These are phyloP conservation scores for Emydoidea blandingii DNA, from an alignment of 2,797 vertebrate genomes.

Conservation along the genomic window DNA sequence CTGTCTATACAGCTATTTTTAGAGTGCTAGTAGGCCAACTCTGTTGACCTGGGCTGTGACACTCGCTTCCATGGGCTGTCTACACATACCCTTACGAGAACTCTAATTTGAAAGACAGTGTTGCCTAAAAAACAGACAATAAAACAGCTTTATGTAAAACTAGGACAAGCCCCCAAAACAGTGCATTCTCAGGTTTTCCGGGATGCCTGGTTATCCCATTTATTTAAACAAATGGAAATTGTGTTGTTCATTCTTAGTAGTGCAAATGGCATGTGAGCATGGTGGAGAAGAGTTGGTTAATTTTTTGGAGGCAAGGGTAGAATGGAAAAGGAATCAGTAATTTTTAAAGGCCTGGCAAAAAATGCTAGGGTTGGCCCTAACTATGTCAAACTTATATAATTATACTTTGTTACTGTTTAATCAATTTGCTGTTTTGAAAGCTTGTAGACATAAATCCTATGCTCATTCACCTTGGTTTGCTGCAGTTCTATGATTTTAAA, in stretches of 20 bases:
- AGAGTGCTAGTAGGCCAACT: neutral
- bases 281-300: neutral
- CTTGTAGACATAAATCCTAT: neutral
- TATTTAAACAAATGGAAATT: neutral
- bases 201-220: neutral
- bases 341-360: neutral
- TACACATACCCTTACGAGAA: neutral
- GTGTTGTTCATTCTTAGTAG: neutral
- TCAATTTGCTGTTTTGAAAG: constrained; percentile 29
- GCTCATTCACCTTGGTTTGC: constrained; percentile 7
- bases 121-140: neutral
- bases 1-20: too few species aligned
- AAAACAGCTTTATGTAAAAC: neutral
- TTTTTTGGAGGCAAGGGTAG: constrained; percentile 3
- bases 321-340: neutral
- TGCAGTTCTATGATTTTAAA: neutral
- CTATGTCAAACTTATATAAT: neutral
- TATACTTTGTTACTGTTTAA: neutral
- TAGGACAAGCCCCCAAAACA: neutral
- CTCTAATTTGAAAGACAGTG: neutral
- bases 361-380: neutral
- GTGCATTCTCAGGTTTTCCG: neutral
- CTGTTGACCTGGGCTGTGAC: neutral
- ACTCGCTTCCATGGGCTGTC: neutral
- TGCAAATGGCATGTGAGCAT: neutral